phyloP scores from a whole-genome alignment of 2,113 vertebrate genomes.

The Otocyon megalotis region DNA sequence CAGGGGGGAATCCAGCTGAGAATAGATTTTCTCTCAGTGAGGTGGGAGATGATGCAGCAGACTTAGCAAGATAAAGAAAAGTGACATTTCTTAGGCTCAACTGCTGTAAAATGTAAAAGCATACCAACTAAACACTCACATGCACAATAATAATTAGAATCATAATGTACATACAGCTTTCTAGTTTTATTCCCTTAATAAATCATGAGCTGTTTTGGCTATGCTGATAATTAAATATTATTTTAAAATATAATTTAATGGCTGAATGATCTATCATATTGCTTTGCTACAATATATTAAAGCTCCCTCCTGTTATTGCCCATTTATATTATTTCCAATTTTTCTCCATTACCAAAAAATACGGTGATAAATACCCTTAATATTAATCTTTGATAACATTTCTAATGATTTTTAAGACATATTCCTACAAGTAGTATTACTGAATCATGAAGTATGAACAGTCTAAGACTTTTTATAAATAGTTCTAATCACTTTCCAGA shows the following conservation, averaged over 20 bases:
- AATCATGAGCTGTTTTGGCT: background rate
- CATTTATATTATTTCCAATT: constrained; percentile 60
- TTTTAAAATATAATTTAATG: constrained; percentile 69
- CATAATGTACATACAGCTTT: background rate
- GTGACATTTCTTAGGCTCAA: background rate
- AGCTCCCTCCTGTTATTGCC: background rate
- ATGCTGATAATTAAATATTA: constrained; percentile 64
- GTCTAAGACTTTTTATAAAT: constrained; percentile 68
- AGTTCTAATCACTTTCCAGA: constrained; percentile 57
- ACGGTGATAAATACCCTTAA: constrained; percentile 40
- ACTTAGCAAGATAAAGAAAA: background rate
- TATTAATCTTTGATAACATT: constrained; percentile 58
- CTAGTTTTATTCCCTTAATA: background rate
- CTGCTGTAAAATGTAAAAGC: background rate
- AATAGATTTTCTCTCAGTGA: background rate
- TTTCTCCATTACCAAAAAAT: constrained; percentile 37
- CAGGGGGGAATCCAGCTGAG: background rate
- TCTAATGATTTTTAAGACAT: constrained; percentile 68
- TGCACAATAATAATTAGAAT: background rate
- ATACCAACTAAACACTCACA: background rate
- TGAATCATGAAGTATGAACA: constrained; percentile 39
- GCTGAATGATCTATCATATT: constrained; percentile 48
- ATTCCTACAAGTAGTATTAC: constrained; percentile 54
- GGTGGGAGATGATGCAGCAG: background rate
- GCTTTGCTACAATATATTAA: constrained; percentile 54